A percentile compares a stretch with the other conserved stretches of the same genome.
Evolutionary conservation across 2,113 vertebrate genomes (phyloP).

Genomic region (Grammomys dolichurus): DNA sequence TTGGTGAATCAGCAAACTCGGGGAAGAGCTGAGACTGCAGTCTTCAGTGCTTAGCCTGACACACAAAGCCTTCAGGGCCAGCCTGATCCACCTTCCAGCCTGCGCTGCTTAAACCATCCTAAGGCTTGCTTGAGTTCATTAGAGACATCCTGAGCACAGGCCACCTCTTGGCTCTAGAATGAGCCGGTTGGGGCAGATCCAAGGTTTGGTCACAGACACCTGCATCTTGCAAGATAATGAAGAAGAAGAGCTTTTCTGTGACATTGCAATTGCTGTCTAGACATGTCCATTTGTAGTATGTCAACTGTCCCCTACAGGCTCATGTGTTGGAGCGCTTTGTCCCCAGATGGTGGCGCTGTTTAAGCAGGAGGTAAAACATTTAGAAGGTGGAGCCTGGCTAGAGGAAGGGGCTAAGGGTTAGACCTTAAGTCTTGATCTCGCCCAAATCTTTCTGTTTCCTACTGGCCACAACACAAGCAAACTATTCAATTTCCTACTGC

Average conservation of each 20-base stretch:
- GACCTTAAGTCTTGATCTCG: not conserved
- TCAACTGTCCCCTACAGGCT: not conserved
- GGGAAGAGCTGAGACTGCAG: rapidly evolving
- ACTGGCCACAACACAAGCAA: no score
- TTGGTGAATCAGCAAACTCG: not conserved
- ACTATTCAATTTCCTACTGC: not conserved
- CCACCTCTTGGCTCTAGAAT: not conserved
- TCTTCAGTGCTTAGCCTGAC: not conserved
- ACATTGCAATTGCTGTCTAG: no score
- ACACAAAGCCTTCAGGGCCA: not conserved
- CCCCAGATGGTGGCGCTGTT: not conserved
- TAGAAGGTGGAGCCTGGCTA: not conserved
- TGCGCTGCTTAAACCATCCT: not conserved
- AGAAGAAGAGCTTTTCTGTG: not conserved
- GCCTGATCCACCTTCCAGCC: not conserved
- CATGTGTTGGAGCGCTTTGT: not conserved
- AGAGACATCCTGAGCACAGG: not conserved
- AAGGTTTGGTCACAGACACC: rapidly evolving
- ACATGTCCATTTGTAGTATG: not conserved
- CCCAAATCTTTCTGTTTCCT: not conserved
- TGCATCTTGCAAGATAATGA: not conserved
- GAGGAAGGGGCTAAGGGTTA: no score
- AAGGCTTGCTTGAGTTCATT: not conserved
- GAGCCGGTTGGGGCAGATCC: not conserved
- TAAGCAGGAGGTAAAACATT: not conserved